Evolutionary conservation across 2,113 vertebrate genomes (phyloP).

Genomic region (Eulemur rufifrons): DNA sequence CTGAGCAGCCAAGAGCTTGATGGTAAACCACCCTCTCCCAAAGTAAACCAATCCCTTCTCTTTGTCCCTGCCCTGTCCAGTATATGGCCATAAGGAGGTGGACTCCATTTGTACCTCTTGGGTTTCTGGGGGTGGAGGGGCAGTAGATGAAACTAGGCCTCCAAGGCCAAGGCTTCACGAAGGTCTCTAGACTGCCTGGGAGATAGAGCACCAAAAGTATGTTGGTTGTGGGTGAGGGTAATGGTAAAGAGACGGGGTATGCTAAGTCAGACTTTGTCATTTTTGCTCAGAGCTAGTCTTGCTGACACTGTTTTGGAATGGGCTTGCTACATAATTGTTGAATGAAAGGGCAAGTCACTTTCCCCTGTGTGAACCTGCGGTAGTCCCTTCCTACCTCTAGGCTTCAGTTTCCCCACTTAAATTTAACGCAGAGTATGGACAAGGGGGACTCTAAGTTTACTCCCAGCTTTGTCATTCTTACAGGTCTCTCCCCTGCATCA

Average conservation of each 20-base stretch:
- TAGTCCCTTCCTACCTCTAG: not conserved
- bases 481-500: not conserved
- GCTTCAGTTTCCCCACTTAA: not conserved
- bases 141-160: not conserved
- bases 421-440: not conserved
- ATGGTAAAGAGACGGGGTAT: not conserved
- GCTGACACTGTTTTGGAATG: not conserved
- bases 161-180: not conserved
- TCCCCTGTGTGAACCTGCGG: not conserved
- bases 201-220: not conserved
- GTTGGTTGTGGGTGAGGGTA: not conserved
- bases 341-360: not conserved
- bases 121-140: not conserved
- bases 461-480: not conserved
- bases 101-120: slow-evolving; percentile 9
- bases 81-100: not conserved
- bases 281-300: not conserved
- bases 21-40: slow-evolving; percentile 23
- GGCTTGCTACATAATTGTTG: not conserved
- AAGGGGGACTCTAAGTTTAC: not conserved
- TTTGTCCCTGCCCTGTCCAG: not conserved
- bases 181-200: not conserved
- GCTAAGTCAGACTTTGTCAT: not conserved
- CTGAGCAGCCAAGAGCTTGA: slow-evolving; percentile 34
- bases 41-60: not conserved